Evolutionary conservation across 2,888 invertebrate species (phyloP).

Genomic region (Amphipoea lucens): DNA sequence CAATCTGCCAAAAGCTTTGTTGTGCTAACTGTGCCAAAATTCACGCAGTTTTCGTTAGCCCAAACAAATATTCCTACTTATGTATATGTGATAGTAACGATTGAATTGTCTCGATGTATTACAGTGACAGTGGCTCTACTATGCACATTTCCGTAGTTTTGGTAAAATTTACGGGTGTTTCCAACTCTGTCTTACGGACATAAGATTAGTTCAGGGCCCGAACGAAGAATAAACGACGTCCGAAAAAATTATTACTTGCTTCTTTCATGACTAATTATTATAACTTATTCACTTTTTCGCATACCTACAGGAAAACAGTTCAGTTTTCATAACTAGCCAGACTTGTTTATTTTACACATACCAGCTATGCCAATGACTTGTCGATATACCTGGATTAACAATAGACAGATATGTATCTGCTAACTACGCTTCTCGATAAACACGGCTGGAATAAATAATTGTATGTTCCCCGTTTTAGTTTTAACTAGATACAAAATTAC

Average conservation of each 20-base stretch:
- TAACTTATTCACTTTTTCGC: conserved; percentile 15
- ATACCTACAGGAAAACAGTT: conserved; percentile 23
- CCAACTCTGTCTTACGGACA: background rate
- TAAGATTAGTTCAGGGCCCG: background rate
- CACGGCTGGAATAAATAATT: conserved; percentile 20
- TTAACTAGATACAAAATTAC: conserved; percentile 6
- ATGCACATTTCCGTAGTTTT: background rate
- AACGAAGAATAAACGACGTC: background rate
- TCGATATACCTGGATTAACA: conserved; percentile 39
- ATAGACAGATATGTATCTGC: conserved; percentile 34
- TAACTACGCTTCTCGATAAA: conserved; percentile 26
- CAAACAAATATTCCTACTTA: conserved; percentile 33
- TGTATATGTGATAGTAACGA: conserved; percentile 11
- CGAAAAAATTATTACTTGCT: background rate
- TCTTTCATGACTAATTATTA: conserved; percentile 14
- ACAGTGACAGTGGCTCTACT: too few species aligned
- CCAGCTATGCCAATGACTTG: conserved; percentile 46
- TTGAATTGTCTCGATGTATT: conserved; percentile 13
- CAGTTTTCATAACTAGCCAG: conserved; percentile 45
- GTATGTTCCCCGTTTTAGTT: conserved; percentile 15
- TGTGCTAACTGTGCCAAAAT: conserved; percentile 51
- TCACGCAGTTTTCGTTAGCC: conserved; percentile 26
- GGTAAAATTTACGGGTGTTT: background rate
- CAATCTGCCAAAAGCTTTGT: conserved; percentile 28
- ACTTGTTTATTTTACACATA: conserved; percentile 56